phyloP scores from a whole-genome alignment of 2,797 vertebrate genomes.

The Spea hammondii region DNA sequence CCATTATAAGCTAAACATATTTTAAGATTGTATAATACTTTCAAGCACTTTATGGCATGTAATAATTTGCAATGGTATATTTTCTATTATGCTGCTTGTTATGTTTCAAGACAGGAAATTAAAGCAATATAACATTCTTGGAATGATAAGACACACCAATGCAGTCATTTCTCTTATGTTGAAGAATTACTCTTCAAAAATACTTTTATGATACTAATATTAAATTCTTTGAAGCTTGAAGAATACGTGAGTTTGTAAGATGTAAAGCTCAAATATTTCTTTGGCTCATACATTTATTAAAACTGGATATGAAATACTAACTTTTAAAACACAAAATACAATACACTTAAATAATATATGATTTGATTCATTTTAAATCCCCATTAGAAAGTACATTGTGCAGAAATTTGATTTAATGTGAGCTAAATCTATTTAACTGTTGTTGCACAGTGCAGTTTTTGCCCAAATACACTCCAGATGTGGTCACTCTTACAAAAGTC shows the following conservation, averaged over 20 bases:
- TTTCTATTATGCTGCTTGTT: slow-evolving; percentile 72
- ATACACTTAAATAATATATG: slow-evolving; percentile 71
- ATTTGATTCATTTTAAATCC: slow-evolving; percentile 65
- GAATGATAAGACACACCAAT: slow-evolving; percentile 68
- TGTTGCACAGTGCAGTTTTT: slow-evolving; percentile 67
- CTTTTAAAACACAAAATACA: slow-evolving; percentile 63
- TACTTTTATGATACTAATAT: slow-evolving; percentile 73
- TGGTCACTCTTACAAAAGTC: slow-evolving; percentile 65
- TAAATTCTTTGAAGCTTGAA: slow-evolving; percentile 73
- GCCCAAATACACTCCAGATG: slow-evolving; percentile 68
- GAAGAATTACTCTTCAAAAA: slow-evolving; percentile 74
- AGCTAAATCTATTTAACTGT: slow-evolving; percentile 71
- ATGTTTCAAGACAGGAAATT: slow-evolving; percentile 79
- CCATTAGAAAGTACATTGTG: slow-evolving; percentile 64
- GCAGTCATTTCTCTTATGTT: slow-evolving; percentile 74
- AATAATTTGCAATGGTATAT: slow-evolving; percentile 74
- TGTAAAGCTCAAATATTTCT: slow-evolving; percentile 66
- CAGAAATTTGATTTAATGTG: slow-evolving; percentile 70
- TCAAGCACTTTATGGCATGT: slow-evolving; percentile 62
- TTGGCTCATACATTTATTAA: slow-evolving; percentile 72
- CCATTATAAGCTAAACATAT: slow-evolving; percentile 62
- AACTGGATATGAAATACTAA: slow-evolving; percentile 61
- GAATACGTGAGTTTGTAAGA: slow-evolving; percentile 71
- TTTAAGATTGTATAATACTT: slow-evolving; percentile 65
- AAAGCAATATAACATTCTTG: slow-evolving; percentile 77